Conservation (phyloP, 2,113 vertebrate genomes). For the Pachycephala philippinensis region DNA sequence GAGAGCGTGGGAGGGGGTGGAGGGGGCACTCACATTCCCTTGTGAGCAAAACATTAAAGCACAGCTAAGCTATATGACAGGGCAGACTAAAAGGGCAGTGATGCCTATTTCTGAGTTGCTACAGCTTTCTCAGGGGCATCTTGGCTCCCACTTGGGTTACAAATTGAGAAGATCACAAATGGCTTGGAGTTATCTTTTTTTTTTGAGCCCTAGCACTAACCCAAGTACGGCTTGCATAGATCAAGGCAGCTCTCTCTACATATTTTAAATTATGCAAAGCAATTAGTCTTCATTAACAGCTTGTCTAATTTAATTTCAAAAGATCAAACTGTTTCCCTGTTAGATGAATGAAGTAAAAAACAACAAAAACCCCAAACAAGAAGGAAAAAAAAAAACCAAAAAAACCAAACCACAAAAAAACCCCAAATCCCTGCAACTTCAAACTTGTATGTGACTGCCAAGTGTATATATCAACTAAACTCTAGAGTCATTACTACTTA, state of each 20-base stretch:
- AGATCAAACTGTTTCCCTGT: constrained; percentile 6
- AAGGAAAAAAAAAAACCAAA: background rate
- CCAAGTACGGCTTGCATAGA: background rate
- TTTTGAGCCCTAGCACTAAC: background rate
- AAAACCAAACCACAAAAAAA: background rate
- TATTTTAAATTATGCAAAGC: constrained; percentile 29
- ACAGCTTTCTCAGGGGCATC: background rate
- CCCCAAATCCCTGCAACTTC: background rate
- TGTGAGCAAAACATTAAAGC: background rate
- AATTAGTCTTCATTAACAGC: constrained; percentile 41
- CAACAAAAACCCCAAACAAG: background rate
- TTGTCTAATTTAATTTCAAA: constrained; percentile 36
- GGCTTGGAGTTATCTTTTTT: background rate
- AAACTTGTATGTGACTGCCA: background rate
- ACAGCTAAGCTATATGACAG: background rate
- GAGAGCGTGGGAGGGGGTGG: background rate
- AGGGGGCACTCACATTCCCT: background rate
- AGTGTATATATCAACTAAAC: background rate
- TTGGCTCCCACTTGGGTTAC: background rate
- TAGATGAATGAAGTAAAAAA: background rate
- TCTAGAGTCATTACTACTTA: background rate
- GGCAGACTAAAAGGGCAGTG: background rate
- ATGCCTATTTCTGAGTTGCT: background rate
- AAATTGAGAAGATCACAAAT: background rate
- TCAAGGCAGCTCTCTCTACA: background rate